Conservation (phyloP, 1,140 invertebrate species). For the Frieseomelitta varia region DNA sequence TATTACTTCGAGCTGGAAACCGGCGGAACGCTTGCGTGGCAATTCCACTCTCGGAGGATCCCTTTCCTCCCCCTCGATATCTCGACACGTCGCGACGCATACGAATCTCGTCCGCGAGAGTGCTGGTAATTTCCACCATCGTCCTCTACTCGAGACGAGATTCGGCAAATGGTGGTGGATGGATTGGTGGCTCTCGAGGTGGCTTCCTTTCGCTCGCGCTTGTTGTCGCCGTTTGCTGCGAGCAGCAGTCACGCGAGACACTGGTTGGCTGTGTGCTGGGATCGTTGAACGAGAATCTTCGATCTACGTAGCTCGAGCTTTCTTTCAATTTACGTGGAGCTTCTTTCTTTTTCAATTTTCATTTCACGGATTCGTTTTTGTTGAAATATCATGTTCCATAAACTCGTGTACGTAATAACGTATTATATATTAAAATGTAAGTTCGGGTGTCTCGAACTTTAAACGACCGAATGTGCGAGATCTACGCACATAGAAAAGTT, state of each 20-base stretch:
- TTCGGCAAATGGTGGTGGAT: background rate
- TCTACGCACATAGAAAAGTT: too few species aligned
- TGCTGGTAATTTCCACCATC: constrained; percentile 3
- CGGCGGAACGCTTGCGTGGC: constrained; percentile 44
- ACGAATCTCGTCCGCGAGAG: background rate
- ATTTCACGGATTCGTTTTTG: background rate
- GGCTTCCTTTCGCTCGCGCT: background rate
- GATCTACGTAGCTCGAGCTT: background rate
- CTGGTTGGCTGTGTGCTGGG: too few species aligned
- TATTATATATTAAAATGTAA: too few species aligned
- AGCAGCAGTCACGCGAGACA: background rate
- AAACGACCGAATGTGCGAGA: too few species aligned
- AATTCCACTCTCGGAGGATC: constrained; percentile 41
- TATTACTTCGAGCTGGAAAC: constrained; percentile 32
- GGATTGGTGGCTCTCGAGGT: background rate
- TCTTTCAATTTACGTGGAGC: background rate
- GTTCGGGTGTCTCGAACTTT: too few species aligned
- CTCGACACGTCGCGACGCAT: constrained; percentile 13
- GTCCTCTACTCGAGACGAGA: too few species aligned
- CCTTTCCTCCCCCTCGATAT: background rate
- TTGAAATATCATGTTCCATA: background rate
- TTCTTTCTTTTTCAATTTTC: background rate
- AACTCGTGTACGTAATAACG: background rate
- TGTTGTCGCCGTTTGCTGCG: background rate
- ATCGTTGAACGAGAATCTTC: background rate